Base-by-base conservation (phyloP, 2,797 vertebrate species). In the Chanos chanos region DNA sequence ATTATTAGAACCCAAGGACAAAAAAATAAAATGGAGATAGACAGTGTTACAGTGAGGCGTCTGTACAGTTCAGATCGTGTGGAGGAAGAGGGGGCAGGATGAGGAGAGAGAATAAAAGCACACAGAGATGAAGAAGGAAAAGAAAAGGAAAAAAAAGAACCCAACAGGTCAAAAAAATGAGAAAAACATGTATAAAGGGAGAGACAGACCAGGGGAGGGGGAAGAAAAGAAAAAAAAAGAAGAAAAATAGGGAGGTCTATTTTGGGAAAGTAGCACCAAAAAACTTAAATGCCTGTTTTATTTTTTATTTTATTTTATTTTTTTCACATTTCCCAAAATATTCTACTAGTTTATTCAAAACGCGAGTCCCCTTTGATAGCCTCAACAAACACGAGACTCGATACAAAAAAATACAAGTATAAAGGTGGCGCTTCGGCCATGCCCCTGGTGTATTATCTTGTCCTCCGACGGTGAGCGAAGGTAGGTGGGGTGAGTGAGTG, bases 231-330 rank as follows among this genome's bases (percentile, higher is more conserved):
- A 34, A 10, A 51, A 40, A 59, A 51, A 45, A 30, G 54, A 45
- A 59, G 74, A 83, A 80, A 75, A 80, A 77, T 79, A 80, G 75
- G 78, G 78, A 72, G 73, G 72, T 77, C 65, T 64, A 80, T 86
- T 84, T 78, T 83, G 85, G 86, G 84, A 88, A 87, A 87, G 86
- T 90, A 90, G 89, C 89, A 91, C 89, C 89, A 89, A 88, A 84
- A 88, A 90, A 73, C 68, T 18, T 45, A 60, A 86, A 89, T 83
- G 82, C 82, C 80, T 83, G 78, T 83, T 84, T 85, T 82, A 63
- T 49, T 59, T 39, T 41, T 47, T 30, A 22, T 40, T n/a, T 28
- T 21, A 41, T 43, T n/a, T 7, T 9, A 53, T 55, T 55, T 44
- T 21, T 30, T 41, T 48, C 83, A 83, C 82, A 80, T 84, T 86